Base-by-base conservation (phyloP, 1,140 invertebrate genomes). In the Neoseiulus cucumeris region DNA sequence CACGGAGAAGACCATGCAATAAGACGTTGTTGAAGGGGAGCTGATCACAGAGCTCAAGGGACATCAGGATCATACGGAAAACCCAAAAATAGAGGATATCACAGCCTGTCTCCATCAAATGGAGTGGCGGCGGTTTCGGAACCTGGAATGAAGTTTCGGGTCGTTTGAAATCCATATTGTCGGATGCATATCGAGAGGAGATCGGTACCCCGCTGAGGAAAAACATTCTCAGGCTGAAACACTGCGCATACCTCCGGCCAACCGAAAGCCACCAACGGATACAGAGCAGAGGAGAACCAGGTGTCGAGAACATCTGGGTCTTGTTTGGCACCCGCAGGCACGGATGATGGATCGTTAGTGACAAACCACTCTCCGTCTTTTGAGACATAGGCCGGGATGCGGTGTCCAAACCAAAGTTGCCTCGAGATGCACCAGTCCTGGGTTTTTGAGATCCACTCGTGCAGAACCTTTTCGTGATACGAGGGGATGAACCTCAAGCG, bases 61-160 rank as follows among this genome's bases (percentile, higher is more conserved):
- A 90, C 70, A 98, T 84, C 79, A 98, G 97, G 0, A 98, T 93
- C 95, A 99, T 99, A 70, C 91, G 81, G 0, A 93, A 92, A 2
- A 99, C 95, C 96, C 96, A 99, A 77, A 98, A 99, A 80, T 98
- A 98, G 18, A 99, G 76, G 72, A 99, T 99, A 75, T 99, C 96
- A 74, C 97, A 90, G 0, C 96, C 95, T 5, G 96, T 98, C 79
- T 99, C 95, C 69, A 98, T 76, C n/a, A 98, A 76, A 2, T 84
- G 84, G 1, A 87, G 88, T 1, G 96, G 95, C 79, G 95, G 98
- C 77, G 94, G 98, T 0, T 84, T 82, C 64, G 76, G 14, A 14
- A 59, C 51, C 51, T 59, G 22, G 14, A 25, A 9, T 6, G 33
- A 59, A 5, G 22, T 59, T 25, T 2, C 33, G 2, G 4, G 28